Evolutionary conservation across 2,888 invertebrate genomes (phyloP), one percentile per base, ranked within the genome.

Genomic region (Tetragnatha montana): DNA sequence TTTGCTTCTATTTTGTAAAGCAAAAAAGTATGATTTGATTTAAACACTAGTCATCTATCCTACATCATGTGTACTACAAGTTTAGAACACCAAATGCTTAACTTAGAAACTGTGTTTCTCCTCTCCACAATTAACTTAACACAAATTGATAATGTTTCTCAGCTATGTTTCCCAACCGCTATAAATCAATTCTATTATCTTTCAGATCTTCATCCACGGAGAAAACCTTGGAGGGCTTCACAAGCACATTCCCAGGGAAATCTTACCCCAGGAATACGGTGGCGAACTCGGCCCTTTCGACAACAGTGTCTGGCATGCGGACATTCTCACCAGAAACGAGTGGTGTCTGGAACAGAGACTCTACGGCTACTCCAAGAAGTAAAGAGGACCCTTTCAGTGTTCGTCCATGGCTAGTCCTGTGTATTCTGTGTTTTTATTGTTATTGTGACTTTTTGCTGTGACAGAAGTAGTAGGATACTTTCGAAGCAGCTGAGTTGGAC

Each of bases 231-330:
- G 79, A 22, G 76, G 73, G 6, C 87, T 90, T 50, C 90, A 90
- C 73, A 87, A 90, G 69, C 87, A 90, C 51, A 82, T 90, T 1
- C 79, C 90, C 1, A 82, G 86, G 8, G 22, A 78, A 19, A 82
- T 90, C 19, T n/a, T 90, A 68, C 90, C 90, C 17, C 73, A 86
- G 21, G 90, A 90, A 47, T 90, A 80, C 47, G 73, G 50, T 1
- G 90, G 90, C 21, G 78, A 87, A 21, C 78, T 90, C 7, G 86
- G 86, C 8, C 82, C 90, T 12, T 90, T 90, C 50, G 90, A 90
- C 70, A 90, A 90, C 79, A 87, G 90, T 21, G 51, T 73, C n/a
- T 90, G 90, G 90, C 90, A 90, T 22, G 71, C 76, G n/a, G 79
- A 47, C 50, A 87, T 90, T 8, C 70, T 90, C 14, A 79, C 75